phyloP scores from a whole-genome alignment of 2,113 vertebrate species.

The Chaetodon auriga region DNA sequence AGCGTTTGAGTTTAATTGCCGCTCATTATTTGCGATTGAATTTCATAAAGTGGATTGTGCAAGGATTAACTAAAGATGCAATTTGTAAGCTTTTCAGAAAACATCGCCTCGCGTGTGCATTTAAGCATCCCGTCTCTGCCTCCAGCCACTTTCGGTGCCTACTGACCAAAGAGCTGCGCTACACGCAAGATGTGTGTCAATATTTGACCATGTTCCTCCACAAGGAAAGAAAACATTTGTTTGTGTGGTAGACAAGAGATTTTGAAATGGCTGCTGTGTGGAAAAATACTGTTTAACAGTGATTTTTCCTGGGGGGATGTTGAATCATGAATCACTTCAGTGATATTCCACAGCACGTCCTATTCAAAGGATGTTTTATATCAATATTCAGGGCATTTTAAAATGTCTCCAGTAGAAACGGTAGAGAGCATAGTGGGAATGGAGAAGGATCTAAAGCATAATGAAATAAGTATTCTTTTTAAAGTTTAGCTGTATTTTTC shows the following conservation, averaged over 20 bases:
- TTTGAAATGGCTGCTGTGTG: not conserved
- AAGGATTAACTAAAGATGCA: conserved; percentile 14
- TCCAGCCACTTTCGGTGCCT: not conserved
- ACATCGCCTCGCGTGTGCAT: not conserved
- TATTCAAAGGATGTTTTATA: not conserved
- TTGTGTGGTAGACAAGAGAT: not conserved
- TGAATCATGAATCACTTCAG: conserved; percentile 1
- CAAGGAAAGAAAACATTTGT: not conserved
- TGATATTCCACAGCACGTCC: not conserved
- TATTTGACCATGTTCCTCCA: conserved; percentile 16
- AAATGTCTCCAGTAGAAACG: not conserved
- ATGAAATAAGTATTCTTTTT: not conserved
- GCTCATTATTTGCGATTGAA: conserved; percentile 37
- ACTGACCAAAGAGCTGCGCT: conserved; percentile 19
- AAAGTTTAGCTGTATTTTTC: not conserved
- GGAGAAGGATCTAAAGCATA: not conserved
- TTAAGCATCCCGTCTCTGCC: conserved; percentile 8
- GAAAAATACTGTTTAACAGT: not conserved
- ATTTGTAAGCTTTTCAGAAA: conserved; percentile 38
- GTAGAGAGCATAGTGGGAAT: too few relatives aligned
- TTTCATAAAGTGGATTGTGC: conserved; percentile 34
- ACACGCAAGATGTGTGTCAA: conserved; percentile 13
- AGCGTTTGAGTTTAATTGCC: conserved; percentile 40
- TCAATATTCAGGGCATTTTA: not conserved
- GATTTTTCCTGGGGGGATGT: not conserved